Percentiles rank a stretch among this genome's conserved stretches.
These are phyloP conservation scores for Aethina tumida DNA, from an alignment of 1,140 invertebrate species.

Conservation along the genomic window DNA sequence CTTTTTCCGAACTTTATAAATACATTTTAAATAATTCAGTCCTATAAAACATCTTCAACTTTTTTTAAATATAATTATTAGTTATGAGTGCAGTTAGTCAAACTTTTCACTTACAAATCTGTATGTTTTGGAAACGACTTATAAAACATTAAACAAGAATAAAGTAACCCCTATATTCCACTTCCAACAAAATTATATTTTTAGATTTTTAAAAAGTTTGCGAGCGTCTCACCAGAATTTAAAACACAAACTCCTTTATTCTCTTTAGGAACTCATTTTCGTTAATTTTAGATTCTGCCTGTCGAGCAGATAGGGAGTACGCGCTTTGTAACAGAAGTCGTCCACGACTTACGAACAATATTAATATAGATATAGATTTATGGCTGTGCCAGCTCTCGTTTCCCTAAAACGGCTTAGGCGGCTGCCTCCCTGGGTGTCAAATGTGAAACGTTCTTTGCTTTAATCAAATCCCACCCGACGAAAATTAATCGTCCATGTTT, in stretches of 20 bases:
- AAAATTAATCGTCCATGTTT: too few relatives aligned
- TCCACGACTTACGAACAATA: conserved; percentile 9
- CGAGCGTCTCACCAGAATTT: conserved; percentile 12
- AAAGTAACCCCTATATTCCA: conserved; percentile 14
- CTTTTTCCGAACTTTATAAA: too few relatives aligned
- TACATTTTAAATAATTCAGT: too few relatives aligned
- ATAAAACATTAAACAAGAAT: conserved; percentile 17
- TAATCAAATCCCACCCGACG: too few relatives aligned
- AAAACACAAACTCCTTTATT: conserved; percentile 15
- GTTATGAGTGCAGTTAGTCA: too few relatives aligned
- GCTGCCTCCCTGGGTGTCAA: too few relatives aligned
- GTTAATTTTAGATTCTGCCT: conserved; percentile 15
- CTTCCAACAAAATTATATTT: conserved; percentile 16
- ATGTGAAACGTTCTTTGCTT: too few relatives aligned
- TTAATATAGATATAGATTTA: conserved; percentile 12
- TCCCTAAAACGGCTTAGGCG: too few relatives aligned
- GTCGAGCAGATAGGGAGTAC: conserved; percentile 4
- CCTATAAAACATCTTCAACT: too few relatives aligned
- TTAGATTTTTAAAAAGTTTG: conserved; percentile 15
- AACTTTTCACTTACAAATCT: conserved; percentile 18
- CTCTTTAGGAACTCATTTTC: conserved; percentile 15
- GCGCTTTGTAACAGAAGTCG: conserved; percentile 6
- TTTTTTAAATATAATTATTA: too few relatives aligned
- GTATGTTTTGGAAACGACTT: conserved; percentile 13
- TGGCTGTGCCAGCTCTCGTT: not conserved